phyloP scores from a whole-genome alignment of 2,113 vertebrate genomes.

The Lethenteron reissneri region DNA sequence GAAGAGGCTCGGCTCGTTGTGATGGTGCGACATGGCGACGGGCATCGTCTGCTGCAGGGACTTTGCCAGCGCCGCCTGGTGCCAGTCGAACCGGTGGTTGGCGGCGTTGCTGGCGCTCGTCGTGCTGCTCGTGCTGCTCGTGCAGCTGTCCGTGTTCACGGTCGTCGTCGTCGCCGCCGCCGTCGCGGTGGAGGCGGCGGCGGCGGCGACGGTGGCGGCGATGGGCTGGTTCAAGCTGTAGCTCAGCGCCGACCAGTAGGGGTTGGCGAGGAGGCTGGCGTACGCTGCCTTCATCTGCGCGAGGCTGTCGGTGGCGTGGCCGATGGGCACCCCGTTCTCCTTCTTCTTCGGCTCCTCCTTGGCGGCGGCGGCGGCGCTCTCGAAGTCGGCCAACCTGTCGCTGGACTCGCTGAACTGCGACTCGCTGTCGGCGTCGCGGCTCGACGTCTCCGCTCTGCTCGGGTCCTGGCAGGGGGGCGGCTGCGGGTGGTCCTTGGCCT shows the following conservation, averaged over 20 bases:
- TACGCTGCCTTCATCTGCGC: slow-evolving; percentile 87
- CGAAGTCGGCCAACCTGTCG: slow-evolving; percentile 61
- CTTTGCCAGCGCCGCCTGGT: slow-evolving; percentile 88
- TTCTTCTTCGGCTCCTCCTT: slow-evolving; percentile 48
- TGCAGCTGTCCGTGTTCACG: slow-evolving; percentile 32
- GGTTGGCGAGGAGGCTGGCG: slow-evolving; percentile 81
- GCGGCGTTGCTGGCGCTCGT: slow-evolving; percentile 25
- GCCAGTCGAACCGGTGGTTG: slow-evolving; percentile 79
- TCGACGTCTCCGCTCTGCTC: slow-evolving; percentile 16
- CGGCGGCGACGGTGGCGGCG: slow-evolving; percentile 41
- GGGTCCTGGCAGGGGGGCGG: no score
- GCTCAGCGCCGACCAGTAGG: slow-evolving; percentile 79
- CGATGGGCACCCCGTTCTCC: slow-evolving; percentile 33
- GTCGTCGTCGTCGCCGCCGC: slow-evolving; percentile 1
- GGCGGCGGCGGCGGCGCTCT: slow-evolving; percentile 42
- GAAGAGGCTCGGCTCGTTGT: slow-evolving; percentile 73
- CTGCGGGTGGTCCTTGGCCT: no score
- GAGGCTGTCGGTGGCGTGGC: slow-evolving; percentile 79
- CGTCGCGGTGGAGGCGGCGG: no score
- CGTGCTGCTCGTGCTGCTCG: slow-evolving; percentile 19
- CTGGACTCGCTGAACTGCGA: slow-evolving; percentile 84
- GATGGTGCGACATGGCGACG: slow-evolving; percentile 55
- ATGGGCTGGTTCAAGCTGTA: slow-evolving; percentile 65
- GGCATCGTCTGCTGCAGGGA: slow-evolving; percentile 71
- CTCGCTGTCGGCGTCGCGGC: slow-evolving; percentile 74